A percentile compares a stretch with the other conserved stretches of the same genome.
These are phyloP conservation scores for Lithosia quadra DNA, from an alignment of 2,888 invertebrate genomes.

Conservation along the genomic window DNA sequence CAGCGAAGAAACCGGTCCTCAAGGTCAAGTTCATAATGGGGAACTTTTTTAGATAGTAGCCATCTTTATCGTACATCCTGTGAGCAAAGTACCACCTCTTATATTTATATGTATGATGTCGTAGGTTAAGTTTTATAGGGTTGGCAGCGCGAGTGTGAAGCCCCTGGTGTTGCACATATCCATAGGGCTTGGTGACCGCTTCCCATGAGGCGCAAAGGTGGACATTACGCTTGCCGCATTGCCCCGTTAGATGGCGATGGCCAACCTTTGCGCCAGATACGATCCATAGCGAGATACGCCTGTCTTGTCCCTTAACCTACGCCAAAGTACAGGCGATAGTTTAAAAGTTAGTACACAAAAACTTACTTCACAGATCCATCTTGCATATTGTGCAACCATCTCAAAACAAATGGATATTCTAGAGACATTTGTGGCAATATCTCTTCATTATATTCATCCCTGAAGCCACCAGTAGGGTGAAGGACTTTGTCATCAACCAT, in stretches of 20 bases:
- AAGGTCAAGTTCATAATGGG: constrained; percentile 66
- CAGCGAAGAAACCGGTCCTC: constrained; percentile 63
- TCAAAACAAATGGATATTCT: constrained; percentile 60
- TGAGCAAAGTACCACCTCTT: constrained; percentile 18
- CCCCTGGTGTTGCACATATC: no score
- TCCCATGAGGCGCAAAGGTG: no score
- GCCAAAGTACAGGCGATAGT: no score
- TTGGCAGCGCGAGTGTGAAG: no score
- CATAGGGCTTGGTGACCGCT: no score
- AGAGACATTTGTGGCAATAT: constrained; percentile 59
- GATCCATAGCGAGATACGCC: no score
- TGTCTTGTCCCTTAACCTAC: no score
- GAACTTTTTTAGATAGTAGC: constrained; percentile 59
- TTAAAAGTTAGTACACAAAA: neutral
- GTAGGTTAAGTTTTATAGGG: no score
- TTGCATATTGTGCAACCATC: constrained; percentile 66
- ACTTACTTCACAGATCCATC: constrained; percentile 63
- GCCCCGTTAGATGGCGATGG: no score
- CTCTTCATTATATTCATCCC: constrained; percentile 58
- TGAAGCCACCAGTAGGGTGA: constrained; percentile 51
- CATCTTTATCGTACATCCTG: constrained; percentile 65
- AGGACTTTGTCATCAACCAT: constrained; percentile 58
- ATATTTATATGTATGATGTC: no score
- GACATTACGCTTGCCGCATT: no score
- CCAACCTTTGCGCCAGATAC: no score